Evolutionary conservation across 1,140 invertebrate genomes (phyloP).

Genomic region (Panagrolaimus sp.): DNA sequence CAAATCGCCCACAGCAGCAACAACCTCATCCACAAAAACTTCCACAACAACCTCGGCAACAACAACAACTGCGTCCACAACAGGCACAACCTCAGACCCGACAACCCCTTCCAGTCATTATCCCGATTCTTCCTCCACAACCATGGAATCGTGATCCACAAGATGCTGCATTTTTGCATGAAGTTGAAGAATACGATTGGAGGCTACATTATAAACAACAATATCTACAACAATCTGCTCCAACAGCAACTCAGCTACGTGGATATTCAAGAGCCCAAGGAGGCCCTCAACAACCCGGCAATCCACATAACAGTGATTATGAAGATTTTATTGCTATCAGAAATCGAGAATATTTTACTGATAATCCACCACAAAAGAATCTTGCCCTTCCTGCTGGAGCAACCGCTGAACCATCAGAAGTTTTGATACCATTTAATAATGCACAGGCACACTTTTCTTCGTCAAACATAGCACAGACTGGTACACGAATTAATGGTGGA

Average conservation of each 20-base stretch:
- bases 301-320: background rate
- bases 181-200: constrained; percentile 12
- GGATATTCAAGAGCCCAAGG: background rate
- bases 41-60: background rate
- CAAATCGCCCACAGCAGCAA: background rate
- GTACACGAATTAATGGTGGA: background rate
- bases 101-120: background rate
- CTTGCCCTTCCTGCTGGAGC: background rate
- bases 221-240: background rate
- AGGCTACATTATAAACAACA: background rate
- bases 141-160: background rate
- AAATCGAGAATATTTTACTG: background rate
- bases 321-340: background rate
- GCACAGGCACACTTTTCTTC: background rate
- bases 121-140: background rate
- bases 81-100: background rate
- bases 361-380: background rate
- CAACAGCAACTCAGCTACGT: background rate
- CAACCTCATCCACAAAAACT: background rate
- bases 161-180: background rate
- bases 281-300: background rate
- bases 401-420: background rate
- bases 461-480: background rate
- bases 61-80: background rate
- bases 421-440: background rate